Evolutionary conservation across 2,797 vertebrate genomes (phyloP).

Genomic region (Molossus molossus): DNA sequence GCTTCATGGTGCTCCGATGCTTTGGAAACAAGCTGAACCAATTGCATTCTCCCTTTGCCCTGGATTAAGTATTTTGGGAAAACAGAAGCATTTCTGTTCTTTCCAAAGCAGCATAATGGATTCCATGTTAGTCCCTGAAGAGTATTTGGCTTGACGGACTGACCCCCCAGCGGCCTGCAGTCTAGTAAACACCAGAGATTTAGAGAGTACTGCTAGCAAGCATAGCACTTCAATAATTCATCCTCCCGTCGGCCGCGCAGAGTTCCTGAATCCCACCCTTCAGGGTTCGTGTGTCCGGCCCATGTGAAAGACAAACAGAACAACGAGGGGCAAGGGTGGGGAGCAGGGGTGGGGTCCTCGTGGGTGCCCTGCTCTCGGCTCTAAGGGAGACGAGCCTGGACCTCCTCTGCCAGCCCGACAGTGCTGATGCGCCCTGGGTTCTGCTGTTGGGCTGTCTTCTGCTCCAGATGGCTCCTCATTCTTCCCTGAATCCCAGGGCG

Average conservation of each 20-base stretch:
- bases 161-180: neutral
- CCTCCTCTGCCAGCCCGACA: neutral
- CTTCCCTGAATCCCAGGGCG: neutral
- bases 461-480: too few species aligned
- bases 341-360: neutral
- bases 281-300: neutral
- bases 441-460: neutral
- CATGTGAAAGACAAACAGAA: neutral
- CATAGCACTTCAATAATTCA: conserved; percentile 12
- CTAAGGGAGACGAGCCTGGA: neutral
- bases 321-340: neutral
- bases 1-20: neutral
- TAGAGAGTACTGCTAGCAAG: neutral
- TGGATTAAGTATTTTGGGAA: neutral
- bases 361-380: neutral
- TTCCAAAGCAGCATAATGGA: neutral
- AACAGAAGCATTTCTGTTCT: neutral
- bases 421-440: neutral
- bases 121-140: neutral
- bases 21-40: neutral
- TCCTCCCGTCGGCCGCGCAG: neutral
- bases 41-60: neutral
- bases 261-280: conserved; percentile 33
- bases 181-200: neutral
- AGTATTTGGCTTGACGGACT: conserved; percentile 15